These are phyloP conservation scores for Calliphora vicina DNA, from an alignment of 1,140 invertebrate species.

Conservation along the genomic window DNA sequence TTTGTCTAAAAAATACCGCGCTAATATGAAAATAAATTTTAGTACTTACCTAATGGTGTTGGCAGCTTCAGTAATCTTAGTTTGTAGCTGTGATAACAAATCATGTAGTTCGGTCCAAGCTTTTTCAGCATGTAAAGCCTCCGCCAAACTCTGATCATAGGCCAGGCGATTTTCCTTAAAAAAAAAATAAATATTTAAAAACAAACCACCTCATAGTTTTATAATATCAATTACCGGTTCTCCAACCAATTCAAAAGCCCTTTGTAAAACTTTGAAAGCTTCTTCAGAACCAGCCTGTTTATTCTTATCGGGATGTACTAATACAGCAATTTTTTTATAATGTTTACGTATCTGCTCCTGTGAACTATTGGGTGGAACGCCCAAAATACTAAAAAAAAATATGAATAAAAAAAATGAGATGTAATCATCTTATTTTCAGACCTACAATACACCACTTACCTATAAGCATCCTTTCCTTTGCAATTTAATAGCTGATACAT, in stretches of 20 bases:
- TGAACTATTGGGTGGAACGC: conserved; percentile 82
- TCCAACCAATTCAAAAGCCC: conserved; percentile 93
- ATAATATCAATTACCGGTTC: conserved; percentile 75
- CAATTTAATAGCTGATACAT: conserved; percentile 91
- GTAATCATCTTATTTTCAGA: background rate
- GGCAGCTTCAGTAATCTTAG: conserved; percentile 92
- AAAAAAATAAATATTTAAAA: background rate
- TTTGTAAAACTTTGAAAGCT: conserved; percentile 93
- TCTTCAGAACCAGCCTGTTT: conserved; percentile 93
- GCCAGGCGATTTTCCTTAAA: conserved; percentile 78
- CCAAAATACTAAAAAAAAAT: conserved; percentile 75
- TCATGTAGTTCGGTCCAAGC: conserved; percentile 85
- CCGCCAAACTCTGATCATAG: conserved; percentile 75
- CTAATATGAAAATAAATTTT: too few species aligned
- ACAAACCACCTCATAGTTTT: background rate
- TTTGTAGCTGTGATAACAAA: conserved; percentile 83
- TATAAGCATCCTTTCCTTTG: conserved; percentile 95
- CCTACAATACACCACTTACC: conserved; percentile 63
- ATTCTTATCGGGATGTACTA: conserved; percentile 96
- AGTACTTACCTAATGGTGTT: conserved; percentile 77
- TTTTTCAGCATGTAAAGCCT: conserved; percentile 82
- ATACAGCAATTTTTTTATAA: conserved; percentile 89
- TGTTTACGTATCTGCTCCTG: conserved; percentile 95
- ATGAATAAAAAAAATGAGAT: background rate
- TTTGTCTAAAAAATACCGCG: too few species aligned